Evolutionary conservation across 2,797 vertebrate genomes (phyloP), one percentile per base, ranked within the genome.

Genomic region (Spinus pinus): DNA sequence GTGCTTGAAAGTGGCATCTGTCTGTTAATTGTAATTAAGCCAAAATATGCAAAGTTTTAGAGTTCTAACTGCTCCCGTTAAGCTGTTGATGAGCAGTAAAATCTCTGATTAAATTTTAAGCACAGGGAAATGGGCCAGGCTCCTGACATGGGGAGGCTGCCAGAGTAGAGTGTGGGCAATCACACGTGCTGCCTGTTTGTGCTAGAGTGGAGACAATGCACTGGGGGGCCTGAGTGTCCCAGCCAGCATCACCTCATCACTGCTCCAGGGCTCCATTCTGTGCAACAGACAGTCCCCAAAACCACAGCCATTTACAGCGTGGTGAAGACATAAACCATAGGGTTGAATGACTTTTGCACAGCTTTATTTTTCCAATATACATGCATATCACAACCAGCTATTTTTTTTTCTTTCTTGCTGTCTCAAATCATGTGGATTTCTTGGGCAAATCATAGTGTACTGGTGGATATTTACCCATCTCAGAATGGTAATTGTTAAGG

Each of bases 21-120:
- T 97, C 95, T 90, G 88, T 95, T 88, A 96, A 85, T 42, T 14
- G 95, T 95, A 97, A 98, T 98, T 98, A 97, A 97, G 93, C 91
- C 39, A 2, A 96, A 94, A 97, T 95, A 95, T 95, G 96, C 96
- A 90, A 94, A 94, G 93, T 97, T 98, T 96, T 67, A 66, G 87
- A 86, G 89, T 87, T 97, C 81, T 96, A 97, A 98, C 97, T 95
- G 95, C 90, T 96, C 91, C 88, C 1, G 80, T 97, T 97, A 98
- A 97, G 97, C 95, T 97, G 96, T 87, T 97, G 96, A 98, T 97
- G 97, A 97, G 97, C 96, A 97, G 95, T 97, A 98, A 98, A 98
- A 97, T 90, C 87, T 98, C 97, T 97, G 97, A 97, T 98, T 98
- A 97, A 98, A 98, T 97, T 98, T 97, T 97, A 97, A 98, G 96